phyloP scores from a whole-genome alignment of 2,888 invertebrate species.

The Mythimna impura region DNA sequence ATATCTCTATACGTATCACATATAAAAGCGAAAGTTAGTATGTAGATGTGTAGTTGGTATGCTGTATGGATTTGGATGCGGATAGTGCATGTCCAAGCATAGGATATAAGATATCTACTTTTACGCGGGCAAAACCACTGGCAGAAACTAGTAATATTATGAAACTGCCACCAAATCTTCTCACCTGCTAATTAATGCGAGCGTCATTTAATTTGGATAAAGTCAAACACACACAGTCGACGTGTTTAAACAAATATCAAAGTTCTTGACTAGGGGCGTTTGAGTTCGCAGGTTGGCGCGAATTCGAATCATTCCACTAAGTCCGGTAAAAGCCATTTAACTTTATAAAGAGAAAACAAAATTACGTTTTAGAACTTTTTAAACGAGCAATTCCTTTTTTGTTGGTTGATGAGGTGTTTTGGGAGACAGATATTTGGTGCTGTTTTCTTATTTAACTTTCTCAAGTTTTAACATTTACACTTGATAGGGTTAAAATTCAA shows the following conservation, averaged over 20 bases:
- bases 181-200: conserved; percentile 29
- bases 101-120: too few species aligned
- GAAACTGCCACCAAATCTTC: conserved; percentile 6
- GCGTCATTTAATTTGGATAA: conserved; percentile 45
- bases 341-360: conserved; percentile 56
- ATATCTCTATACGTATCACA: too few species aligned
- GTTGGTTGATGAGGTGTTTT: conserved; percentile 39
- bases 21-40: too few species aligned
- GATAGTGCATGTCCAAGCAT: too few species aligned
- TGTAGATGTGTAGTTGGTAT: too few species aligned
- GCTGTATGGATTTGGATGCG: too few species aligned
- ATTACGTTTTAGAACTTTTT: conserved; percentile 53
- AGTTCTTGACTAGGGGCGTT: conserved; percentile 49
- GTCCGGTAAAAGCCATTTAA: conserved; percentile 61
- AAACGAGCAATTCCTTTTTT: conserved; percentile 44
- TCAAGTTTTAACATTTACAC: not conserved
- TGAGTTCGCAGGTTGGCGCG: conserved; percentile 8
- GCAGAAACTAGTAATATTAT: too few species aligned
- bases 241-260: conserved; percentile 49
- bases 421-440: conserved; percentile 19
- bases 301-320: conserved; percentile 53
- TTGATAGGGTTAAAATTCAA: not conserved
- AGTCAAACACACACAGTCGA: conserved; percentile 42
- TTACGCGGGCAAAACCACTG: too few species aligned
- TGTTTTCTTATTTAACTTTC: conserved; percentile 13